A percentile compares a stretch with the other conserved stretches of the same genome.
Evolutionary conservation across 2,113 vertebrate genomes (phyloP).

Genomic region (Pogonocichla stellata): DNA sequence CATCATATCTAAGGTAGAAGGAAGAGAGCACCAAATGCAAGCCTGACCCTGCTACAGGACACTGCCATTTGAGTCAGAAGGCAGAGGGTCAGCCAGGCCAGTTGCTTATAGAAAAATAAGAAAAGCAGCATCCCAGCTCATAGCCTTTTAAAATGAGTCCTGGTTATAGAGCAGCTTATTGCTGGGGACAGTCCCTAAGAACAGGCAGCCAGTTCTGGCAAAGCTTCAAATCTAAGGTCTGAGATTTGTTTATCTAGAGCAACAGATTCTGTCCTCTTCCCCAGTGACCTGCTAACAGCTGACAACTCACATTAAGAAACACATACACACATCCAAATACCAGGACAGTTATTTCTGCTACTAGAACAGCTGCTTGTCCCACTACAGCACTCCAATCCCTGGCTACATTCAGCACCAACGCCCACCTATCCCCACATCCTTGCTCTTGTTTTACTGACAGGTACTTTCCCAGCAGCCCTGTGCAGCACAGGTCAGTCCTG

Average conservation of each 20-base stretch:
- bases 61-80: not conserved
- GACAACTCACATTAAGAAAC: not conserved
- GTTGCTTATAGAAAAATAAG: not conserved
- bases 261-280: not conserved
- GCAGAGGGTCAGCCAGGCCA: not conserved
- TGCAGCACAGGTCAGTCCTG: not conserved
- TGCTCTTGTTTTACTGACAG: conserved; percentile 40
- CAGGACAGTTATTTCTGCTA: conserved; percentile 46
- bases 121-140: not conserved
- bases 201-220: not conserved
- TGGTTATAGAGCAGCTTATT: not conserved
- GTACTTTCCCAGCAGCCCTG: conserved; percentile 58
- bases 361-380: conserved; percentile 30
- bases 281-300: conserved; percentile 36
- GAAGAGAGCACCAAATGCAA: not conserved
- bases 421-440: not conserved
- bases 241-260: not conserved
- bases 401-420: conserved; percentile 9
- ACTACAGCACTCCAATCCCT: conserved; percentile 5
- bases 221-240: not conserved
- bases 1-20: not conserved
- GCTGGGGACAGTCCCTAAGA: not conserved
- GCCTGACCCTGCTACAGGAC: not conserved
- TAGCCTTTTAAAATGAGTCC: not conserved
- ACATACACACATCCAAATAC: not conserved